These are phyloP conservation scores for Nemurella pictetii DNA, from an alignment of 2,888 invertebrate species.

Conservation along the genomic window DNA sequence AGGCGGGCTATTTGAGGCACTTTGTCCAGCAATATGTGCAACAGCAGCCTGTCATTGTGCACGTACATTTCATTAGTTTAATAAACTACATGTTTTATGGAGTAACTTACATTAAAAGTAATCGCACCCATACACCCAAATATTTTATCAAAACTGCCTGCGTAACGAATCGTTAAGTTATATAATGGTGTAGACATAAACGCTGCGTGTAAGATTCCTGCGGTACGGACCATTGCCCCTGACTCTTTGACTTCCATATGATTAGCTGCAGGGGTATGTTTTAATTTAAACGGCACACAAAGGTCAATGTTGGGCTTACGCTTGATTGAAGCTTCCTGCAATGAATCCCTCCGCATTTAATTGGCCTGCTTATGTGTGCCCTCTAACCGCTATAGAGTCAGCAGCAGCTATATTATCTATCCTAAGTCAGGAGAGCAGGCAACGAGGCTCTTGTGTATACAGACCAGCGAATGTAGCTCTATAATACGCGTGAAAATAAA, in stretches of 20 bases:
- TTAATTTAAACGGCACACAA: conserved; percentile 1
- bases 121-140: too few relatives aligned
- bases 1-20: too few relatives aligned
- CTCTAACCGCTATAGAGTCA: background rate
- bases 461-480: background rate
- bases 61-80: too few relatives aligned
- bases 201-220: too few relatives aligned
- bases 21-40: too few relatives aligned
- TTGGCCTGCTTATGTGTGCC: background rate
- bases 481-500: background rate
- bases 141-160: too few relatives aligned
- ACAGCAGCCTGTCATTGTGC: too few relatives aligned
- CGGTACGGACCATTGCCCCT: background rate
- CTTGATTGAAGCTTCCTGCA: conserved; percentile 21
- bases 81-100: too few relatives aligned
- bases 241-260: background rate
- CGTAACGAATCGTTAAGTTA: too few relatives aligned
- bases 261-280: conserved; percentile 5
- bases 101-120: too few relatives aligned
- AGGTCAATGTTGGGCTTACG: conserved; percentile 10
- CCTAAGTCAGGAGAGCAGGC: background rate
- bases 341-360: background rate
- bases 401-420: background rate
- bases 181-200: too few relatives aligned
- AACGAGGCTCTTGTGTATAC: background rate